Conservation (phyloP, 2,888 invertebrate species). For the Agrotis exclamationis region DNA sequence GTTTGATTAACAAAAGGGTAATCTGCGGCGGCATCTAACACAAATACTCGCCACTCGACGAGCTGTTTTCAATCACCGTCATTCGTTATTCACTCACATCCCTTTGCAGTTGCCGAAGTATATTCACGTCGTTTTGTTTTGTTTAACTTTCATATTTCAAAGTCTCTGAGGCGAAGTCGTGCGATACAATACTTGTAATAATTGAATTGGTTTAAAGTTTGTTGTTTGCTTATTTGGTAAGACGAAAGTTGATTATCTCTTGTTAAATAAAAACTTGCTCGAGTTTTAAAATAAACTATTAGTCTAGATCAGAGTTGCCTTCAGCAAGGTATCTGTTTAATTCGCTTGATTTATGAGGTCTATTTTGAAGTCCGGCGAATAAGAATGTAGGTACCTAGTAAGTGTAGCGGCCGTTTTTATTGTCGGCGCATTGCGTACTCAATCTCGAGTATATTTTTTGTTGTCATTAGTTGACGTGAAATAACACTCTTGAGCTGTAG, state of each 20-base stretch:
- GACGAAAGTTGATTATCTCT: conserved; percentile 72
- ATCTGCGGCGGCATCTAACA: conserved; percentile 90
- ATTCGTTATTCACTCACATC: conserved; percentile 90
- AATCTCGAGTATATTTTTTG: conserved; percentile 83
- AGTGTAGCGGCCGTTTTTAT: conserved; percentile 66
- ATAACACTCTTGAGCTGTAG: conserved; percentile 82
- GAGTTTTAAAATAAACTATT: conserved; percentile 45
- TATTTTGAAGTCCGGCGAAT: conserved; percentile 63
- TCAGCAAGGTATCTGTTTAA: conserved; percentile 63
- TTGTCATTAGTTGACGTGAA: conserved; percentile 89
- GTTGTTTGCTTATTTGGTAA: conserved; percentile 73
- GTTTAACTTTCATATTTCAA: conserved; percentile 89
- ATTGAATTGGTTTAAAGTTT: conserved; percentile 82
- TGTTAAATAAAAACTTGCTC: conserved; percentile 42
- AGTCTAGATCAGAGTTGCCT: conserved; percentile 50
- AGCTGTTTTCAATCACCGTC: conserved; percentile 89
- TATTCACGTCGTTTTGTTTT: conserved; percentile 86
- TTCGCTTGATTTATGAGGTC: conserved; percentile 65
- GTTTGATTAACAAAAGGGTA: conserved; percentile 90
- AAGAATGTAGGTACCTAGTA: conserved; percentile 69
- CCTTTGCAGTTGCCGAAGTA: conserved; percentile 88
- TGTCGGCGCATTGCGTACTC: conserved; percentile 70
- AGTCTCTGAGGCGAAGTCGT: conserved; percentile 78
- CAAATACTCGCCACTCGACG: conserved; percentile 86
- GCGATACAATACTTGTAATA: conserved; percentile 82